phyloP scores from a whole-genome alignment of 2,888 invertebrate genomes.

The Ophion ventricosus region DNA sequence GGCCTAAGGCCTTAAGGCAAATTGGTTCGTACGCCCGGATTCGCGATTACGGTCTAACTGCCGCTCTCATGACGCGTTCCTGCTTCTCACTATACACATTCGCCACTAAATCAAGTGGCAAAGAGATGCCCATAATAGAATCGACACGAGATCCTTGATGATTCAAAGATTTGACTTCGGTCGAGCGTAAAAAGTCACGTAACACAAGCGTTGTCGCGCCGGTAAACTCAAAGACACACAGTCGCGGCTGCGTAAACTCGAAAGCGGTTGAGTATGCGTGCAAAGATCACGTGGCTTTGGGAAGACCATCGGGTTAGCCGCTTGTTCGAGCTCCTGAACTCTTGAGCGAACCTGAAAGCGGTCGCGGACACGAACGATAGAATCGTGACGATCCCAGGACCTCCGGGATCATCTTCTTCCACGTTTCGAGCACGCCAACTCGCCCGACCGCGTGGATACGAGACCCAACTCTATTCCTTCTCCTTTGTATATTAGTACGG shows the following conservation, averaged over 20 bases:
- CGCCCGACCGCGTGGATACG: slow-evolving; percentile 14
- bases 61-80: too few relatives aligned
- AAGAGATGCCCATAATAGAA: too few relatives aligned
- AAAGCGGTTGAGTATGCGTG: slow-evolving; percentile 27
- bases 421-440: slow-evolving; percentile 55
- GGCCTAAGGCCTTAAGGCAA: too few relatives aligned
- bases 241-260: slow-evolving; percentile 43
- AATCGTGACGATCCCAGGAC: slow-evolving; percentile 67
- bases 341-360: slow-evolving; percentile 30
- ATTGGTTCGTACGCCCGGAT: too few relatives aligned
- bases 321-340: slow-evolving; percentile 47
- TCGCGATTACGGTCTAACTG: too few relatives aligned
- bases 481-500: slow-evolving; percentile 31
- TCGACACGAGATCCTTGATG: too few relatives aligned
- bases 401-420: slow-evolving; percentile 63
- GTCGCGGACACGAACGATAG: slow-evolving; percentile 45
- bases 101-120: too few relatives aligned
- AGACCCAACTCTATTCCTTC: slow-evolving; percentile 14
- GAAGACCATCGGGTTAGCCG: slow-evolving; percentile 5
- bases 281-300: slow-evolving; percentile 38
- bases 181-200: too few relatives aligned
- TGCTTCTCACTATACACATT: too few relatives aligned
- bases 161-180: too few relatives aligned
- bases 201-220: background rate
- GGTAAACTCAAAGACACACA: slow-evolving; percentile 16